Conservation (phyloP, 1,140 invertebrate species). For the Druon quercuslanigerum region DNA sequence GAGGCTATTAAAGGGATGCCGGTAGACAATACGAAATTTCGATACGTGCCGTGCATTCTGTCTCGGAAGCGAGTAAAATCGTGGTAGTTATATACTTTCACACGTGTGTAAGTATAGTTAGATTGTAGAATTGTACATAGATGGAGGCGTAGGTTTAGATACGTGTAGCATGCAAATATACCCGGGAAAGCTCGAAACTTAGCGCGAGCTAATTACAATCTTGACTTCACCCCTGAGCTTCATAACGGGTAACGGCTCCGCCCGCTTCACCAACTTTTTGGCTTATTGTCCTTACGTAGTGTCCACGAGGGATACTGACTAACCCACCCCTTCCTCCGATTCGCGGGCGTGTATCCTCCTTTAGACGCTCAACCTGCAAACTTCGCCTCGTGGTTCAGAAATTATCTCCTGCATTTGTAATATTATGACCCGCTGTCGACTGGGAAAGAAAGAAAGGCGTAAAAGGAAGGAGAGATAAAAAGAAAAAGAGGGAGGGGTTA, state of each 20-base stretch:
- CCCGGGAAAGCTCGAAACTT: slow-evolving; percentile 70
- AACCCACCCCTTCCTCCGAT: slow-evolving; percentile 17
- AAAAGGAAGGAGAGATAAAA: too few relatives aligned
- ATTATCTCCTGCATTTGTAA: slow-evolving; percentile 23
- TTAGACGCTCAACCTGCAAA: neutral
- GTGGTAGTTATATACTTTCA: slow-evolving; percentile 46
- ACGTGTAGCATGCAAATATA: slow-evolving; percentile 65
- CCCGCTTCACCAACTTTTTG: slow-evolving; percentile 68
- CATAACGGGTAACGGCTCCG: slow-evolving; percentile 69
- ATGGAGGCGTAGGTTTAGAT: slow-evolving; percentile 36
- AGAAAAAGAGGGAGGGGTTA: neutral
- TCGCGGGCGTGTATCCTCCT: slow-evolving; percentile 5
- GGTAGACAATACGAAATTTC: slow-evolving; percentile 61
- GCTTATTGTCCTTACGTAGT: slow-evolving; percentile 73
- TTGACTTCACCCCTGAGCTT: slow-evolving; percentile 73
- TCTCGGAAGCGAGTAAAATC: slow-evolving; percentile 33
- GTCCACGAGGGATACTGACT: slow-evolving; percentile 67
- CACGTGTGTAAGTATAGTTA: slow-evolving; percentile 33
- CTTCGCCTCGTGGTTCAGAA: neutral
- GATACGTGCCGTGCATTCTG: slow-evolving; percentile 67
- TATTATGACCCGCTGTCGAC: slow-evolving; percentile 12
- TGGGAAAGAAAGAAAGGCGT: neutral
- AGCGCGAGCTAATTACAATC: slow-evolving; percentile 72
- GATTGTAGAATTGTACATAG: slow-evolving; percentile 1
- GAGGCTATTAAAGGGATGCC: slow-evolving; percentile 48